Evolutionary conservation across 2,113 vertebrate species (phyloP).

Genomic region (Ia io): DNA sequence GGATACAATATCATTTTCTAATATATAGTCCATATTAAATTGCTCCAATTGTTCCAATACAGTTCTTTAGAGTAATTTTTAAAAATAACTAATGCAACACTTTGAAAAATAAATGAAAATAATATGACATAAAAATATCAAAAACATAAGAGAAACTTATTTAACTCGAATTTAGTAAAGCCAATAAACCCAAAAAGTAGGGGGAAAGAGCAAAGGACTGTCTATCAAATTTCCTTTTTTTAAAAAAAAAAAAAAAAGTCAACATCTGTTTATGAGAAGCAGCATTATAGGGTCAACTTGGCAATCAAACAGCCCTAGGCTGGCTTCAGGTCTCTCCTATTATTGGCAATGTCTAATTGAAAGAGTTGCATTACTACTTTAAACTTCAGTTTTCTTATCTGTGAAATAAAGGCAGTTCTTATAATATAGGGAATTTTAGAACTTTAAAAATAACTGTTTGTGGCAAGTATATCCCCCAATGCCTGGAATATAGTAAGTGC

Average conservation of each 20-base stretch:
- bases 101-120: constrained; percentile 7
- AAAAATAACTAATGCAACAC: background rate
- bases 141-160: background rate
- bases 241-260: too few species aligned
- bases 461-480: background rate
- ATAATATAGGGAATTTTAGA: background rate
- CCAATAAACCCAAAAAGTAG: background rate
- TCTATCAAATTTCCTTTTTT: background rate
- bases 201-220: accelerated
- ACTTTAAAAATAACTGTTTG: background rate
- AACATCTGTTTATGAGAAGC: background rate
- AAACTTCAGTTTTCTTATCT: background rate
- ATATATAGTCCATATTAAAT: background rate
- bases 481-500: background rate
- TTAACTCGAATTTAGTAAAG: background rate
- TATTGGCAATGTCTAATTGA: background rate
- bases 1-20: background rate
- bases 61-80: background rate
- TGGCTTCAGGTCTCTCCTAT: background rate
- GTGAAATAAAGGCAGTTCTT: background rate
- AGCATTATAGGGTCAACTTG: background rate
- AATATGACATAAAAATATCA: background rate
- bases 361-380: background rate
- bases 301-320: background rate
- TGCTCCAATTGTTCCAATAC: background rate